Base-by-base conservation (phyloP, 2,113 vertebrate species). In the Zingel zingel region DNA sequence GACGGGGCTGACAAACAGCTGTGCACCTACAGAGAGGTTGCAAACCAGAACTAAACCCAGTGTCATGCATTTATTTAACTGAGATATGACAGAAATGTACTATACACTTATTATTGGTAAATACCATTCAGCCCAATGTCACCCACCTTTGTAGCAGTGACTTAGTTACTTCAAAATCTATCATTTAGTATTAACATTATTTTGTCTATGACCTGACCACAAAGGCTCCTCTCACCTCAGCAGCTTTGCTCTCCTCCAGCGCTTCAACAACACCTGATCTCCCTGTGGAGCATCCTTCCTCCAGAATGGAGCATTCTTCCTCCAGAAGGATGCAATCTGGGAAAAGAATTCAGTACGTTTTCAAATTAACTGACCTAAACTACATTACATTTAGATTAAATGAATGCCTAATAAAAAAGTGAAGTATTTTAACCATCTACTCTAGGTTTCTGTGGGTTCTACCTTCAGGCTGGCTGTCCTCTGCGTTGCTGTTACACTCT, bases 381-480 rank as follows among this genome's bases (percentile, higher is more conserved):
- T 33, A 30, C 13, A 47, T 10, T 18, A 65, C 33, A 21, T 15
- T 33, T 39, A 36, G 13, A 69, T 66, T 2, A 45, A 57, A 25
- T 33, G 3, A 18, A 1, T 14, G 3, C 19, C 54, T 9, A 16
- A 30, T 19, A 30, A 48, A 43, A 36, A 21, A 59, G n/a, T 11
- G 0, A 63, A 16, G 11, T 33, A 15, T 62, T 12, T 19, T 65
- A 56, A 45, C 9, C 0, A 36, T 56, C 3, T 27, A 30, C 57
- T 56, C 4, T 25, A 15, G 1, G 16, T n/a, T 45, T n/a, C 21
- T n/a, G 43, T 50, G n/a, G 30, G 27, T 48, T 68, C 69, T 90
- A 95, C 95, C 93, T 77, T 69, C 90, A 77, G 84, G 27, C 15
- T 90, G 91, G 4, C 62, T 65, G 11, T 89, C 84, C 45, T 83